phyloP scores from a whole-genome alignment of 2,888 invertebrate genomes.

The Parnassius smintheus region DNA sequence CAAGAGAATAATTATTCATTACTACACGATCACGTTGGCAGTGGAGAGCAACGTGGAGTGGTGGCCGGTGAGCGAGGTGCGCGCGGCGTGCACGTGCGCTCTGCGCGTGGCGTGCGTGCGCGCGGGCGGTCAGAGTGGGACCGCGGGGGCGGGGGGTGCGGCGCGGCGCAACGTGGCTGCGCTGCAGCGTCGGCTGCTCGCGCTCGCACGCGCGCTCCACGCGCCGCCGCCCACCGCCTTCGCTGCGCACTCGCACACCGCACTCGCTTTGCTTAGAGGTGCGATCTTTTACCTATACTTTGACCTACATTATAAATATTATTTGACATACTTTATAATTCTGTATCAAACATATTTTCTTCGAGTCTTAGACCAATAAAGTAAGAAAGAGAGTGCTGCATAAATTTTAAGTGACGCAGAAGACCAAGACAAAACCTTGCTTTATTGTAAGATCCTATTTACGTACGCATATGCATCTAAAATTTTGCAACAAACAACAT shows the following conservation, averaged over 20 bases:
- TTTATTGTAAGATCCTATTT: too few species aligned
- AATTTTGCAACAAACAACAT: too few species aligned
- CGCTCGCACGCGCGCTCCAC: slow-evolving; percentile 61
- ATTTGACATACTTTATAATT: too few species aligned
- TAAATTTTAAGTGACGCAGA: too few species aligned
- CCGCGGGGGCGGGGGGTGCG: slow-evolving; percentile 42
- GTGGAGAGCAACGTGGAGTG: slow-evolving; percentile 58
- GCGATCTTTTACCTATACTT: neutral
- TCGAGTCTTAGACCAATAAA: too few species aligned
- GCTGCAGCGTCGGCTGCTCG: slow-evolving; percentile 62
- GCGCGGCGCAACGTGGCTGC: slow-evolving; percentile 68
- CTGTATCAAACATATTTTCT: too few species aligned
- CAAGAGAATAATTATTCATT: too few species aligned
- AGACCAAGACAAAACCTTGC: too few species aligned
- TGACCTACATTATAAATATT: too few species aligned
- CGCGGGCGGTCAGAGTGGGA: slow-evolving; percentile 40
- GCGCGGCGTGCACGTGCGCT: slow-evolving; percentile 58
- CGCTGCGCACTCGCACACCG: slow-evolving; percentile 61
- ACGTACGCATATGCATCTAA: too few species aligned
- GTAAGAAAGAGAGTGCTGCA: too few species aligned
- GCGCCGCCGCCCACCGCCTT: slow-evolving; percentile 65
- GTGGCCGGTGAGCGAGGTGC: slow-evolving; percentile 73
- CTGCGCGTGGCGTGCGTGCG: slow-evolving; percentile 46
- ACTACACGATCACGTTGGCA: slow-evolving; percentile 17
- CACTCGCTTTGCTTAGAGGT: slow-evolving; percentile 68